Conservation (phyloP, 2,797 vertebrate genomes). For the Parotocinclus haroldoi region DNA sequence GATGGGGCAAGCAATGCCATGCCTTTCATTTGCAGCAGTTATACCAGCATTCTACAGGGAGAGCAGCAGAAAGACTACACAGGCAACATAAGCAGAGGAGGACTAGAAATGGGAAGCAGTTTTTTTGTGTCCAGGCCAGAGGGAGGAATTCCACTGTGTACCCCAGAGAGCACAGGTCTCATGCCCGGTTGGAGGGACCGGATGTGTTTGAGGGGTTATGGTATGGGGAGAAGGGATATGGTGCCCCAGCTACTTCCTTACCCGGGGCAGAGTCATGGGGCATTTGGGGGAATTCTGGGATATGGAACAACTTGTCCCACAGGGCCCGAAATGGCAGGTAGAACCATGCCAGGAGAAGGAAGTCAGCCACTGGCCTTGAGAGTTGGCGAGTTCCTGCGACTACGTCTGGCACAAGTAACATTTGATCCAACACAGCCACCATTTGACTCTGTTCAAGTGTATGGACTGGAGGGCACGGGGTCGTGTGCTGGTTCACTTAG, state of each 20-base stretch:
- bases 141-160: conserved; percentile 65
- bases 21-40: conserved; percentile 62
- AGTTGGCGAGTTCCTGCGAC: conserved; percentile 79
- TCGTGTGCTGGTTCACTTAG: conserved; percentile 87
- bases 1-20: conserved; percentile 39
- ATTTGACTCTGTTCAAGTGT: conserved; percentile 90
- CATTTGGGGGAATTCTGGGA: conserved; percentile 64
- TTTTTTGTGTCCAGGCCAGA: conserved; percentile 69
- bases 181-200: conserved; percentile 73
- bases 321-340: conserved; percentile 61
- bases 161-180: conserved; percentile 63
- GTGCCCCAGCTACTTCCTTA: conserved; percentile 77
- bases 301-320: conserved; percentile 69
- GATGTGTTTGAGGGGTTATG: conserved; percentile 64
- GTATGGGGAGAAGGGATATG: conserved; percentile 78
- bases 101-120: conserved; percentile 73
- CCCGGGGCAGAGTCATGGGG: conserved; percentile 62
- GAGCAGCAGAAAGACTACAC: conserved; percentile 69
- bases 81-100: conserved; percentile 66
- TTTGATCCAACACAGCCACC: conserved; percentile 84
- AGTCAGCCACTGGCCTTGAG: conserved; percentile 75
- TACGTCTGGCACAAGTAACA: conserved; percentile 83
- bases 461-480: conserved; percentile 85
- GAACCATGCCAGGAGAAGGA: conserved; percentile 48
- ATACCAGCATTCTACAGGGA: conserved; percentile 61